Evolutionary conservation across 2,797 vertebrate genomes (phyloP).

Genomic region (Orestias chungarensis): DNA sequence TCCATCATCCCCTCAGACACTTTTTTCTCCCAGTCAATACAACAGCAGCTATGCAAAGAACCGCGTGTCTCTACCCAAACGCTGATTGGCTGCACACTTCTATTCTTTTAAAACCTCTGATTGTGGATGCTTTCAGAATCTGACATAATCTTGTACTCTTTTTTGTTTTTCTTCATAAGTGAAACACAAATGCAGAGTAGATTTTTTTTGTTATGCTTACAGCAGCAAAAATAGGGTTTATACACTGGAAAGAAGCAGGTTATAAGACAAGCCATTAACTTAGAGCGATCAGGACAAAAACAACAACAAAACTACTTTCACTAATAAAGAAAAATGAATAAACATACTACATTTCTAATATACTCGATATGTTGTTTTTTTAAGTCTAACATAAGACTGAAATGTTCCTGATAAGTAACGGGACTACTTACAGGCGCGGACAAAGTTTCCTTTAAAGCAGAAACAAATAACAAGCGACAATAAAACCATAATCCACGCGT

Average conservation of each 20-base stretch:
- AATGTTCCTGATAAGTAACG: neutral
- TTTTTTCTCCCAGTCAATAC: slow-evolving; percentile 3
- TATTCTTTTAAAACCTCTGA: slow-evolving; percentile 30
- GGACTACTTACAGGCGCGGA: slow-evolving; percentile 77
- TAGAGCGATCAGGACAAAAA: slow-evolving; percentile 16
- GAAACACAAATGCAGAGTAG: slow-evolving; percentile 22
- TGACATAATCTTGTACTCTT: slow-evolving; percentile 33
- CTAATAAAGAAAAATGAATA: too few relatives aligned
- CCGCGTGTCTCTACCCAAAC: slow-evolving; percentile 45
- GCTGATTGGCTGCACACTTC: slow-evolving; percentile 68
- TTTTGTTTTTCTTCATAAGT: slow-evolving; percentile 38
- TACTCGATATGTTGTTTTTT: too few relatives aligned
- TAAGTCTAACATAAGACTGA: neutral
- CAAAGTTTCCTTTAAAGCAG: slow-evolving; percentile 77
- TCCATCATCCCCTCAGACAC: slow-evolving; percentile 43
- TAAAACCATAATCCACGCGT: slow-evolving; percentile 74
- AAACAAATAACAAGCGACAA: slow-evolving; percentile 46
- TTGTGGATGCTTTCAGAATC: neutral
- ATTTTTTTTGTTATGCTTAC: slow-evolving; percentile 53
- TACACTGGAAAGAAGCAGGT: slow-evolving; percentile 43
- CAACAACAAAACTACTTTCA: neutral
- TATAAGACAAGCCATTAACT: slow-evolving; percentile 37
- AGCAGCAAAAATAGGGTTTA: slow-evolving; percentile 37
- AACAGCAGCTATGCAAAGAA: slow-evolving; percentile 37
- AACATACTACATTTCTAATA: too few relatives aligned